Conservation (phyloP, 1,140 invertebrate genomes). For the Neuroterus valhalla region DNA sequence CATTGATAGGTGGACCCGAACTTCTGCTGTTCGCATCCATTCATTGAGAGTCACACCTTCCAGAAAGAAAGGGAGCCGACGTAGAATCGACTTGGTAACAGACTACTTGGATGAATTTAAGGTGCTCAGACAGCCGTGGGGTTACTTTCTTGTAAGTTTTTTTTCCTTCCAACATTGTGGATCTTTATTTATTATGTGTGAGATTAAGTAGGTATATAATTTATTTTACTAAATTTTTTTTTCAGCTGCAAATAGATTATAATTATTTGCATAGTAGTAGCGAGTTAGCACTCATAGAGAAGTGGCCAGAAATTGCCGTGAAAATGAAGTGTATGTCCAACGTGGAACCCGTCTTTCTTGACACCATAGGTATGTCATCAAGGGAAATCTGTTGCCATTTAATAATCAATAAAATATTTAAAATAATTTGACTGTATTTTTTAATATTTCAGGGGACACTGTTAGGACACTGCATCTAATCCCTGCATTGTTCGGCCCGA, state of each 20-base stretch:
- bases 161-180: no score
- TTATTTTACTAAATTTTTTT: neutral
- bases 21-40: neutral
- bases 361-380: neutral
- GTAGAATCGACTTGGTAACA: neutral
- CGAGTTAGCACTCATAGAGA: no score
- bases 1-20: neutral
- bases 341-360: no score
- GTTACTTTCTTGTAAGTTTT: neutral
- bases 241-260: neutral
- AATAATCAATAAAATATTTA: neutral
- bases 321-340: neutral
- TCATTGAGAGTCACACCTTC: neutral
- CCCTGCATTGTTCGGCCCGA: neutral
- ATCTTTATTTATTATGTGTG: no score
- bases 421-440: neutral
- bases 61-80: neutral
- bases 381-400: no score
- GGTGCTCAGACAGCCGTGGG: neutral
- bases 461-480: neutral
- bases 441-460: neutral
- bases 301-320: neutral
- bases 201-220: no score
- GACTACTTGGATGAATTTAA: neutral
- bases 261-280: neutral